These are phyloP conservation scores for Syngnathus floridae DNA, from an alignment of 2,113 vertebrate genomes.

Conservation along the genomic window DNA sequence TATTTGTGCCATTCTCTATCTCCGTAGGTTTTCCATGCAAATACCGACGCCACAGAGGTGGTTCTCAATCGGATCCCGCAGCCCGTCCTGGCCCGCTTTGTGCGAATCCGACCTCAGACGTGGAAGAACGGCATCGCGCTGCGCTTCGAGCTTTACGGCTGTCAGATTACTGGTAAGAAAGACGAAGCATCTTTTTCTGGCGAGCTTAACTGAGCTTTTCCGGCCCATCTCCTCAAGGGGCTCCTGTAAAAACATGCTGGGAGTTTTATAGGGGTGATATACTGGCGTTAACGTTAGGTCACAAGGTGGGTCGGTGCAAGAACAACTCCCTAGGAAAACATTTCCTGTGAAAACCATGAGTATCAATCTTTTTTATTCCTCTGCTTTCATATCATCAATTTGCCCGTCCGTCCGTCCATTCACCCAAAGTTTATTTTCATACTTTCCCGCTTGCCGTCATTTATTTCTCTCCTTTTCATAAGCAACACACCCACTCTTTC, in stretches of 20 bases:
- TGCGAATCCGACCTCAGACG: slow-evolving; percentile 86
- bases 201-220: slow-evolving; percentile 21
- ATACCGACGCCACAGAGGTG: slow-evolving; percentile 84
- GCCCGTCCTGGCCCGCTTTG: slow-evolving; percentile 85
- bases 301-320: slow-evolving; percentile 21
- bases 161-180: slow-evolving; percentile 85
- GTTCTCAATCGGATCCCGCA: slow-evolving; percentile 89
- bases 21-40: slow-evolving; percentile 86
- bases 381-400: slow-evolving; percentile 16
- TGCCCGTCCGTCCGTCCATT: slow-evolving; percentile 17
- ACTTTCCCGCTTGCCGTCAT: slow-evolving; percentile 8
- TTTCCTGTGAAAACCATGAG: slow-evolving; percentile 16
- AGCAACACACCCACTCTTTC: slow-evolving; percentile 43
- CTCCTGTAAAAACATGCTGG: slow-evolving; percentile 21
- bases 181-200: not conserved
- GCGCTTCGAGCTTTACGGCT: slow-evolving; percentile 91
- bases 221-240: slow-evolving; percentile 16
- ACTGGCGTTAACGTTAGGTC: slow-evolving; percentile 11
- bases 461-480: slow-evolving; percentile 14
- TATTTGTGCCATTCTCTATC: slow-evolving; percentile 3
- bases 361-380: not conserved
- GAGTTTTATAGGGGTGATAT: slow-evolving; percentile 16
- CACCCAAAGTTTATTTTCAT: slow-evolving; percentile 21
- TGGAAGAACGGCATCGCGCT: slow-evolving; percentile 91
- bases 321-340: slow-evolving; percentile 22